Evolutionary conservation across 37 sponge, comb jelly and placozoan genomes (phyloP).

Genomic region (Mnemiopsis leidyi): DNA sequence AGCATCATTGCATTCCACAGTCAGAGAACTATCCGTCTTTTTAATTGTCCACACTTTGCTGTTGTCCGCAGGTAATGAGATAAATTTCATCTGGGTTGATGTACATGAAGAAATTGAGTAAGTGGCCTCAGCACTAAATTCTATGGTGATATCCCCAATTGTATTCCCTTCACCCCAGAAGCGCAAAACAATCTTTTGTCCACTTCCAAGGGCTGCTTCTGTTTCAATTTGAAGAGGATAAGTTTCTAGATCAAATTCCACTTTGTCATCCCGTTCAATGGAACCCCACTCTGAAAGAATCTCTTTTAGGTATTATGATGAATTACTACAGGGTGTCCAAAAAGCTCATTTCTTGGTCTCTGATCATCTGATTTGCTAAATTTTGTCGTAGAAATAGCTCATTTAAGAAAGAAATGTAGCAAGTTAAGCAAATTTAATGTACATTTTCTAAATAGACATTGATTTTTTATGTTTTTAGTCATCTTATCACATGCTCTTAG

Average conservation of each 20-base stretch:
- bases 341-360: too few species aligned
- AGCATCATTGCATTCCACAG: conserved; percentile 15
- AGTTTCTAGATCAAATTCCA: background rate
- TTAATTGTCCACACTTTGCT: background rate
- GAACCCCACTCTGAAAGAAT: background rate
- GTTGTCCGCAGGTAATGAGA: background rate
- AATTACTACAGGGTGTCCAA: too few species aligned
- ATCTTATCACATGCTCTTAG: too few species aligned
- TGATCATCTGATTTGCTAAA: too few species aligned
- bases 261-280: background rate
- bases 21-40: background rate
- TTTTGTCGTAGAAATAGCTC: too few species aligned
- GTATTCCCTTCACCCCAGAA: background rate
- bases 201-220: background rate
- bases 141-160: background rate
- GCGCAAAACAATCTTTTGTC: background rate
- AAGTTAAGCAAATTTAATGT: too few species aligned
- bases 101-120: background rate
- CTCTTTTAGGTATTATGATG: too few species aligned
- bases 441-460: too few species aligned
- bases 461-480: too few species aligned
- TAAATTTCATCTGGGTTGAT: background rate
- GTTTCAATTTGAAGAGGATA: background rate
- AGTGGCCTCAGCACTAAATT: background rate
- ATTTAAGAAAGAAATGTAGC: too few species aligned